phyloP scores from a whole-genome alignment of 2,888 invertebrate genomes.

The Thymelicus lineola region DNA sequence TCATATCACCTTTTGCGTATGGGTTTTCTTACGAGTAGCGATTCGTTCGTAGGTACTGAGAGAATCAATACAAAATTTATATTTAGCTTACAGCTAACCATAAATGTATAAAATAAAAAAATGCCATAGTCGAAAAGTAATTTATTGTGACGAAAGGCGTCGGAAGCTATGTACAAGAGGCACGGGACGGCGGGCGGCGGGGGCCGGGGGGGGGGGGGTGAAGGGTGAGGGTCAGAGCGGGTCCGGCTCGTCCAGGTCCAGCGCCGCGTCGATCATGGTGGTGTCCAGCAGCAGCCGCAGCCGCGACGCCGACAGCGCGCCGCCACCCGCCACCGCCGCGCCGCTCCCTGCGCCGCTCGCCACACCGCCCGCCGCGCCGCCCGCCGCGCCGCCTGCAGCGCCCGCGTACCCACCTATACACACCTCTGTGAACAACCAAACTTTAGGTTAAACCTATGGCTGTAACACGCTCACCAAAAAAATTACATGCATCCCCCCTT shows the following conservation, averaged over 20 bases:
- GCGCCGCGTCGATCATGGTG: conserved; percentile 95
- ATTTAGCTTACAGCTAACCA: too few species aligned
- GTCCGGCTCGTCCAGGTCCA: conserved; percentile 94
- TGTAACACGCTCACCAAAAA: neutral
- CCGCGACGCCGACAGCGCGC: conserved; percentile 88
- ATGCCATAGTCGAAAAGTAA: conserved; percentile 19
- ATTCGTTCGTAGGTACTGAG: too few species aligned
- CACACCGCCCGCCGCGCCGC: conserved; percentile 35
- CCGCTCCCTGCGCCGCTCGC: conserved; percentile 47
- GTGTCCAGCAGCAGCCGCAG: conserved; percentile 93
- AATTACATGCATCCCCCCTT: too few species aligned
- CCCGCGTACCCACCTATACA: conserved; percentile 45
- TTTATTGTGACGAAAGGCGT: conserved; percentile 29
- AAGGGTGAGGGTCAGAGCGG: conserved; percentile 36
- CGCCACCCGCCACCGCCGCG: conserved; percentile 63
- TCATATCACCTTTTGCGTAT: too few species aligned
- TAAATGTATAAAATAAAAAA: neutral
- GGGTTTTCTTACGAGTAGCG: too few species aligned
- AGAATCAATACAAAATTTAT: too few species aligned
- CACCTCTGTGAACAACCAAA: conserved; percentile 45
- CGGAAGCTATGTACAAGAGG: conserved; percentile 28
- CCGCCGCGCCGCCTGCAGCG: conserved; percentile 42
- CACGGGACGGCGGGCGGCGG: neutral
- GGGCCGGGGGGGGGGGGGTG: conserved; percentile 39
- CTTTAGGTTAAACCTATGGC: neutral